phyloP scores from a whole-genome alignment of 2,113 vertebrate genomes.

The Callocephalon fimbriatum region DNA sequence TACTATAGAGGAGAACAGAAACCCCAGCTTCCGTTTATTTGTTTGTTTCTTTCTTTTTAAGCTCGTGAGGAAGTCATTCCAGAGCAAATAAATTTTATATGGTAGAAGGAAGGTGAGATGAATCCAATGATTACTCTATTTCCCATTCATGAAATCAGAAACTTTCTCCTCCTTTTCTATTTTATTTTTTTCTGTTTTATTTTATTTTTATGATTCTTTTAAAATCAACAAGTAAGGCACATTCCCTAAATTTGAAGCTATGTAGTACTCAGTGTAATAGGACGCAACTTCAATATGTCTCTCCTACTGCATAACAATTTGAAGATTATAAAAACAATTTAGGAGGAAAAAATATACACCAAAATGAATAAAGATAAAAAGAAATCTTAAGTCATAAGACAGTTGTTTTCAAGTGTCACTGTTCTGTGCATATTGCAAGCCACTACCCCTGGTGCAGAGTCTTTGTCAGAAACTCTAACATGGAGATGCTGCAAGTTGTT shows the following conservation, averaged over 20 bases:
- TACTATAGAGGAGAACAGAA: too few species aligned
- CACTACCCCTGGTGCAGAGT: neutral
- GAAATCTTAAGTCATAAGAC: neutral
- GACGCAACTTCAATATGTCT: neutral
- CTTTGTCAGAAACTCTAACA: neutral
- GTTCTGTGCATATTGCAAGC: neutral
- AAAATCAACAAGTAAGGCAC: neutral
- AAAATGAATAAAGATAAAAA: neutral
- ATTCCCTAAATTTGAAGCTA: neutral
- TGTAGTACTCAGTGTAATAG: neutral
- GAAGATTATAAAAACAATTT: neutral
- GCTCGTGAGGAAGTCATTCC: accelerated
- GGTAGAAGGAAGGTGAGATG: neutral
- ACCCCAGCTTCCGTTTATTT: neutral
- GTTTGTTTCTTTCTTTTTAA: neutral
- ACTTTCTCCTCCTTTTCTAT: neutral
- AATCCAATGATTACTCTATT: neutral
- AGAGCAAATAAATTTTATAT: neutral
- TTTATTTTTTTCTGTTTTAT: neutral
- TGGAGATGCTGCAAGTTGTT: neutral
- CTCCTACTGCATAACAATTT: neutral
- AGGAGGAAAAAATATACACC: neutral
- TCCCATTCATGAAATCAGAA: neutral
- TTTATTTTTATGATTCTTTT: neutral
- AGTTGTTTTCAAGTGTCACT: neutral